Evolutionary conservation across 2,797 vertebrate species (phyloP).

Genomic region (Lateolabrax maculatus): DNA sequence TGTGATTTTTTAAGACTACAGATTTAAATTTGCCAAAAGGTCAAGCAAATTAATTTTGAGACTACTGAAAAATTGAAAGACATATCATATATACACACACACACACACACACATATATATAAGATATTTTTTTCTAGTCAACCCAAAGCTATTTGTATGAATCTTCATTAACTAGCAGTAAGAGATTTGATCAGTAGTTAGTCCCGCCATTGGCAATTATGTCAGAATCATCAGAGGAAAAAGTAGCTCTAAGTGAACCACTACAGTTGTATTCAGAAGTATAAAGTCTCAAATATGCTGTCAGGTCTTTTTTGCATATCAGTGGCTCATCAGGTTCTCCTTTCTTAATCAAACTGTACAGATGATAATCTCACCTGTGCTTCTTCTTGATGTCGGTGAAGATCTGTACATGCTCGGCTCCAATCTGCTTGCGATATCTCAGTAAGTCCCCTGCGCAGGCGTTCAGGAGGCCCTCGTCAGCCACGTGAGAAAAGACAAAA

Average conservation of each 20-base stretch:
- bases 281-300: not conserved
- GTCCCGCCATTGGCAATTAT: not conserved
- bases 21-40: too few species aligned
- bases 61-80: too few species aligned
- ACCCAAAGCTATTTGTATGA: not conserved
- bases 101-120: too few species aligned
- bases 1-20: too few species aligned
- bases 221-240: not conserved
- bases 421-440: constrained; percentile 88
- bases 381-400: constrained; percentile 95
- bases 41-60: too few species aligned
- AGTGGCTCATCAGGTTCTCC: not conserved
- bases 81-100: too few species aligned
- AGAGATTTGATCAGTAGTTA: not conserved
- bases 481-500: constrained; percentile 90
- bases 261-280: not conserved
- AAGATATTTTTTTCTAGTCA: not conserved
- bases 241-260: not conserved
- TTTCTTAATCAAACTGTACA: not conserved
- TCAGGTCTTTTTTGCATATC: not conserved
- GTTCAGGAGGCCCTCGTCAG: constrained; percentile 90
- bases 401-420: constrained; percentile 89
- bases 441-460: constrained; percentile 90
- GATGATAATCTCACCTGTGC: constrained; percentile 84
- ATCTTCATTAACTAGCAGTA: not conserved